Base-by-base conservation (phyloP, 2,888 invertebrate genomes). In the Mimas tiliae region DNA sequence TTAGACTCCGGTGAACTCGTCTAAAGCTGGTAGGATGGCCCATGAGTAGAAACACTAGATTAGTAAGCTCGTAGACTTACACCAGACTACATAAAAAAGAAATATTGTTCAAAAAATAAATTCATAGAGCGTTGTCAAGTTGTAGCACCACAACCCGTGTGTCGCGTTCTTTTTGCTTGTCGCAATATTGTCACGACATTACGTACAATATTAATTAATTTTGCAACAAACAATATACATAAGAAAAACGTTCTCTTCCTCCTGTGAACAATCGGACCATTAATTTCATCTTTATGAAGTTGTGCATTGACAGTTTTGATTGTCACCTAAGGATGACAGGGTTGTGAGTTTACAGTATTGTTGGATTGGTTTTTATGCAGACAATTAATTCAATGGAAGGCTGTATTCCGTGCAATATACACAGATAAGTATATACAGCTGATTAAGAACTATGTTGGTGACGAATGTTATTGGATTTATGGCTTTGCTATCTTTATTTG, bases 231-330 rank as follows among this genome's bases (percentile, higher is more conserved):
- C 58, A 58, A 58, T 42, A 58, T 42, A 58, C 58, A 58, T 19
- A 42, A 58, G 19, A 58, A 58, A 58, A 58, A 58, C 58, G 38
- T 19, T 42, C 42, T 19, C 58, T 58, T 58, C 58, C 58, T 58
- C 58, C 12, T 58, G 16, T 19, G 58, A 58, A 58, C 58, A 58
- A 58, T 58, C 58, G 42, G 58, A 58, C 58, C 58, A 58, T 58
- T 58, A 58, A 58, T 58, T 58, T 58, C 19, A 58, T 42, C 58
- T 58, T 48, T 58, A 55, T 55, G 38, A 58, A 19, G 58, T 42
- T 42, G 58, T 58, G 58, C 42, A 58, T 58, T 58, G 58, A 58
- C 58, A 58, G 42, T 34, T 58, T 38, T 58, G 38, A 58, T 58
- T 58, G 58, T 58, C 58, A 58, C 42, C 58, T 58, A 58, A 38